Evolutionary conservation across 2,797 vertebrate genomes (phyloP), one percentile per base, ranked within the genome.

Genomic region (Megalops cyprinoides): DNA sequence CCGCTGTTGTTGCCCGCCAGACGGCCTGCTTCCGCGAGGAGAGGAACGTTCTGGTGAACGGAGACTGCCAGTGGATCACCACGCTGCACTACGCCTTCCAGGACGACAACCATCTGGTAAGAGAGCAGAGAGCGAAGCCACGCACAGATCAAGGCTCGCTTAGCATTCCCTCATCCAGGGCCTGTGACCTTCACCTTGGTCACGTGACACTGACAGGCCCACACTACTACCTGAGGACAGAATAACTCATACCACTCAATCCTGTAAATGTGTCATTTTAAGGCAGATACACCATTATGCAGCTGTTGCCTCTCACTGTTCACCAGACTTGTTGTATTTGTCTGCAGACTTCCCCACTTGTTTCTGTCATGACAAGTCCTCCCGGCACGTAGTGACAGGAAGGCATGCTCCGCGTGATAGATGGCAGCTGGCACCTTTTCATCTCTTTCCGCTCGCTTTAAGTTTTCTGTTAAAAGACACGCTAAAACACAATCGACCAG

Each of bases 41-140:
- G 86, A 93, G 98, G 0, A 96, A 99, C 0, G 98, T 99, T 77
- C 91, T 99, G 90, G 98, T 99, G 87, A 97, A 96, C 2, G 98
- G 98, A 46, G 98, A 99, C 90, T 97, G 97, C 80, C 97, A 98
- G 90, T 99, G 98, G 98, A 99, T 99, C 92, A 99, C 98, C 0
- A 95, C 95, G 0, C 94, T 99, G 82, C 97, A 99, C 92, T 99
- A 97, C 3, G 98, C 98, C 83, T 99, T 99, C 88, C 98, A 99
- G 89, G 98, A 99, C 15, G 98, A 99, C 86, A 99, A 99, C 91
- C 96, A 93, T 90, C 94, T 99, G 97, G 98, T 99, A 90, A 56
- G 86, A 84, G 85, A 46, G 4, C 15, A 65, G 25, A 12, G 60
- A 18, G 2, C 20, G 31, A 60, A 65, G 31, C 34, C 65, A 34